Percentiles rank a stretch among this genome's conserved stretches.
Evolutionary conservation across 2,888 invertebrate genomes (phyloP).

Genomic region (Gastracanthus pulcherrimus): DNA sequence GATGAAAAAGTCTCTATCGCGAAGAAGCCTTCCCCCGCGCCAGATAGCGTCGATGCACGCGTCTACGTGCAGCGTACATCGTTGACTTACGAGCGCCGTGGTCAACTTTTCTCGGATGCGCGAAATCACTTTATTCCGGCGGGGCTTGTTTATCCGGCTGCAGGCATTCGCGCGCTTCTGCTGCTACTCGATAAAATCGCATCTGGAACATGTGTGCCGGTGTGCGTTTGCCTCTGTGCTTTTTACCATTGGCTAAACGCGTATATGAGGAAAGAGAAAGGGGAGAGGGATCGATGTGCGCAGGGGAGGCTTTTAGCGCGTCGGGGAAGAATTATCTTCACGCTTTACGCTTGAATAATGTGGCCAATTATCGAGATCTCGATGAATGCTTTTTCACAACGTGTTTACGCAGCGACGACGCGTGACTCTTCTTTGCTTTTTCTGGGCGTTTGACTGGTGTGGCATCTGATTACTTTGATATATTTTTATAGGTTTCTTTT

Average conservation of each 20-base stretch:
- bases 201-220: too few relatives aligned
- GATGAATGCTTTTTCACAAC: too few relatives aligned
- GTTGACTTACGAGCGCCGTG: slow-evolving; percentile 27
- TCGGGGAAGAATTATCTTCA: background rate
- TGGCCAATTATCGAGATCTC: background rate
- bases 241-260: too few relatives aligned
- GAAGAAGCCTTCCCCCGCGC: too few relatives aligned
- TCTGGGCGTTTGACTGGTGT: background rate
- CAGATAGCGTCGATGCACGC: background rate
- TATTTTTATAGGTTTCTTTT: too few relatives aligned
- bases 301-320: background rate
- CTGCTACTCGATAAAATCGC: too few relatives aligned
- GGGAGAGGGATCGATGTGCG: background rate
- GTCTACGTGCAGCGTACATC: background rate
- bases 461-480: background rate
- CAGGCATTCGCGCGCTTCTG: too few relatives aligned
- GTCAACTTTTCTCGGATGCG: slow-evolving; percentile 13
- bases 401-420: too few relatives aligned
- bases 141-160: slow-evolving; percentile 13
- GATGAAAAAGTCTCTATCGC: slow-evolving; percentile 36
- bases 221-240: too few relatives aligned
- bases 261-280: too few relatives aligned
- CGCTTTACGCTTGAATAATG: background rate
- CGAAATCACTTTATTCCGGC: background rate
- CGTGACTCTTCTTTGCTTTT: too few relatives aligned